phyloP scores from a whole-genome alignment of 2,113 vertebrate genomes.

The Callospermophilus lateralis region DNA sequence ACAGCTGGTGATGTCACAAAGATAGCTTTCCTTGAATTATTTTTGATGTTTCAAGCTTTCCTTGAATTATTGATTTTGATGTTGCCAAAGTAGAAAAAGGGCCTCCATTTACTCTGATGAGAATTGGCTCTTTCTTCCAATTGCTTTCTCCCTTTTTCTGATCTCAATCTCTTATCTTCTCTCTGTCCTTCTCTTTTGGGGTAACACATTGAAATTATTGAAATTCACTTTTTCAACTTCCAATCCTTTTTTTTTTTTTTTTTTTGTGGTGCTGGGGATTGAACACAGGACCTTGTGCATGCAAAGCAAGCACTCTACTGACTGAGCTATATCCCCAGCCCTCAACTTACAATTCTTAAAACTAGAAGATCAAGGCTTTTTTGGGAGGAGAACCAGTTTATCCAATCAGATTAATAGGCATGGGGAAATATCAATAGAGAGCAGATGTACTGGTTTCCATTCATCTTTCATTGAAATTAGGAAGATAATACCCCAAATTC shows the following conservation, averaged over 20 bases:
- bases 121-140: background rate
- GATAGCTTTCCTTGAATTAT: conserved; percentile 47
- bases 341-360: background rate
- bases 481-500: background rate
- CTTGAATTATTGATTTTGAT: conserved; percentile 37
- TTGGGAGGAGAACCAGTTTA: background rate
- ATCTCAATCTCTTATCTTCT: background rate
- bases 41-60: conserved; percentile 37
- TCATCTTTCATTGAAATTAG: conserved; percentile 3
- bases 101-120: background rate
- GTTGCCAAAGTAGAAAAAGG: conserved; percentile 5
- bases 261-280: no score
- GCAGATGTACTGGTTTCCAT: background rate
- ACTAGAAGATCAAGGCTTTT: background rate
- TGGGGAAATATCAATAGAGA: background rate
- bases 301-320: no score
- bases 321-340: no score
- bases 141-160: background rate
- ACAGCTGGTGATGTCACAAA: conserved; percentile 21
- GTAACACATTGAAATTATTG: background rate
- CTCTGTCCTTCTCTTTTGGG: background rate
- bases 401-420: background rate
- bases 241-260: background rate
- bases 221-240: background rate
- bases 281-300: no score